Conservation (phyloP, 2,888 invertebrate species). For the Drosophila nigricruria region DNA sequence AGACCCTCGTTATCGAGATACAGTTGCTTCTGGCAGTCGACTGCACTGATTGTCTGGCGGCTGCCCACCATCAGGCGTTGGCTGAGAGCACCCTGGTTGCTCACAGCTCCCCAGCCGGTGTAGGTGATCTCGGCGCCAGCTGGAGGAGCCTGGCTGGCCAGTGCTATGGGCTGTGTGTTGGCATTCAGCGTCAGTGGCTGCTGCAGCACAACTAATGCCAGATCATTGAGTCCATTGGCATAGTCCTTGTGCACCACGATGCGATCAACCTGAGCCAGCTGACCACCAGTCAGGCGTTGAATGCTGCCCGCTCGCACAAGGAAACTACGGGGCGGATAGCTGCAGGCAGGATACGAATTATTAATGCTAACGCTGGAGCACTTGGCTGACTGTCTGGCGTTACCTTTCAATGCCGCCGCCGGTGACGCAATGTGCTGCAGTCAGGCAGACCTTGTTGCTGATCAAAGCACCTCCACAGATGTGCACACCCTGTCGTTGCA, state of each 20-base stretch:
- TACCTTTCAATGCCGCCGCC: slow-evolving; percentile 67
- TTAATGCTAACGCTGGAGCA: not conserved
- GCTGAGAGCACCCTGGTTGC: slow-evolving; percentile 54
- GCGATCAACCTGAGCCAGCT: slow-evolving; percentile 67
- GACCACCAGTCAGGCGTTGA: slow-evolving; percentile 75
- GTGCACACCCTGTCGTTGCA: slow-evolving; percentile 70
- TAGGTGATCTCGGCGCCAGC: slow-evolving; percentile 61
- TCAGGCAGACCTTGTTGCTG: slow-evolving; percentile 60
- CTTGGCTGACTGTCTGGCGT: not conserved
- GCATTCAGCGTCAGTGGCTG: slow-evolving; percentile 62
- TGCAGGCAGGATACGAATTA: slow-evolving; percentile 28
- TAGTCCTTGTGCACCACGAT: slow-evolving; percentile 74
- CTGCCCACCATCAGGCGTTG: slow-evolving; percentile 71
- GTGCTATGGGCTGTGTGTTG: slow-evolving; percentile 65
- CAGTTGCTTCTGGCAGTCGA: slow-evolving; percentile 60
- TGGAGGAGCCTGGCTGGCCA: slow-evolving; percentile 66
- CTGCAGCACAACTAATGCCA: slow-evolving; percentile 79
- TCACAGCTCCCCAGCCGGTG: slow-evolving; percentile 79
- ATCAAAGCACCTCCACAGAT: slow-evolving; percentile 79
- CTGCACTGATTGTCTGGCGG: slow-evolving; percentile 59
- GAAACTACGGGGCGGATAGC: slow-evolving; percentile 69
- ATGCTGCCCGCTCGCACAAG: slow-evolving; percentile 83
- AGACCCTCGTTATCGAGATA: slow-evolving; percentile 62
- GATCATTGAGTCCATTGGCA: slow-evolving; percentile 64
- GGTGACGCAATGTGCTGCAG: slow-evolving; percentile 83